Percentiles rank a stretch among this genome's conserved stretches.
Evolutionary conservation across 2,888 invertebrate species (phyloP).

Genomic region (Neocrepidodera transversa): DNA sequence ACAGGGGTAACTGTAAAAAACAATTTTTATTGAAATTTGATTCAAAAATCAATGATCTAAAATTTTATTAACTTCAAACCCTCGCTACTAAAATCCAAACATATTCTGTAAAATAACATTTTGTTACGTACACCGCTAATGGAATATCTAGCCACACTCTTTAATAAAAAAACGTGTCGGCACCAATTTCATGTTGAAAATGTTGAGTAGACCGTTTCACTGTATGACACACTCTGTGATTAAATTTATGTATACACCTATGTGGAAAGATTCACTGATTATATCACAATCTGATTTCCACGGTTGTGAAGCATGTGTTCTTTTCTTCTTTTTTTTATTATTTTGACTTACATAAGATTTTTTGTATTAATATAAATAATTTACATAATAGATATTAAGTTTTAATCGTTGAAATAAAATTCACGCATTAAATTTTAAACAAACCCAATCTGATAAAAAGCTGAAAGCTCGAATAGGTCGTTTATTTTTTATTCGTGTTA

Average conservation of each 20-base stretch:
- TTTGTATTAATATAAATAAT: no score
- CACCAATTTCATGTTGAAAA: background rate
- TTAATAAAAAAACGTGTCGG: background rate
- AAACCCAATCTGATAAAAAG: slow-evolving; percentile 11
- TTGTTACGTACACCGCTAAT: no score
- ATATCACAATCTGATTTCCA: background rate
- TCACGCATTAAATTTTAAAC: background rate
- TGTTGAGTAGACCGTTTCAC: slow-evolving; percentile 9
- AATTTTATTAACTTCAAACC: no score
- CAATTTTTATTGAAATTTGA: no score
- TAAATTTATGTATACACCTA: slow-evolving; percentile 3
- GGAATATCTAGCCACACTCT: background rate
- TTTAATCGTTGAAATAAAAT: no score
- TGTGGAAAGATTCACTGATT: slow-evolving; percentile 7
- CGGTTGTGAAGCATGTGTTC: slow-evolving; percentile 5
- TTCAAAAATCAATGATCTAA: no score
- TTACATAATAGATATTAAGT: no score
- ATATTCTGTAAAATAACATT: no score
- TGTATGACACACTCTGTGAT: slow-evolving; percentile 7
- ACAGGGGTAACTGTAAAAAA: no score
- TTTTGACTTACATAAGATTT: no score
- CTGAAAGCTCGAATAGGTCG: background rate
- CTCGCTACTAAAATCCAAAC: no score
- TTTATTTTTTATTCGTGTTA: slow-evolving; percentile 8
- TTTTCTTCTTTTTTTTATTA: no score